These are phyloP conservation scores for Paragorgia papillata DNA, from an alignment of 92 coral and sea anemone species.

Conservation along the genomic window DNA sequence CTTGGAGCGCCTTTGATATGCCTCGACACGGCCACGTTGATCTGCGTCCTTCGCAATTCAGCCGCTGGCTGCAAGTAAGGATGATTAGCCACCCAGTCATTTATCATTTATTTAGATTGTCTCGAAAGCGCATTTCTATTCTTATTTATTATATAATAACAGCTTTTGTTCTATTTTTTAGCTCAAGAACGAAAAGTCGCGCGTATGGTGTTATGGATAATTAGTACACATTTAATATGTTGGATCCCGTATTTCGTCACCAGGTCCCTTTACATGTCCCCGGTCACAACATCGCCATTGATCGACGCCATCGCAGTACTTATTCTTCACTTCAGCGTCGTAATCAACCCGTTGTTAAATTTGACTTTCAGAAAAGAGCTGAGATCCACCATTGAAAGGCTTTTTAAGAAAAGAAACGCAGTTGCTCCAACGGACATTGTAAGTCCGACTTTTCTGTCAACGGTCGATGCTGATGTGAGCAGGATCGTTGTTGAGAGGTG, in stretches of 20 bases:
- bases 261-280: slow-evolving; percentile 37
- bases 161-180: slow-evolving; percentile 11
- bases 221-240: slow-evolving; percentile 42
- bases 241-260: slow-evolving; percentile 63
- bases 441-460: background rate
- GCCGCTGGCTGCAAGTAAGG: no score
- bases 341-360: slow-evolving; percentile 54
- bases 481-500: background rate
- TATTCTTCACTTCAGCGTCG: slow-evolving; percentile 48
- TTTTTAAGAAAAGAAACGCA: background rate
- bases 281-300: slow-evolving; percentile 41
- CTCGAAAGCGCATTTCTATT: no score
- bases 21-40: no score
- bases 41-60: no score
- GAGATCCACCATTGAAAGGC: slow-evolving; percentile 5
- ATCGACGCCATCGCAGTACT: slow-evolving; percentile 42
- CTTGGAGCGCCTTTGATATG: no score
- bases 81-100: no score
- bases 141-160: no score
- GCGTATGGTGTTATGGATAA: slow-evolving; percentile 46
- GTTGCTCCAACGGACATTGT: background rate
- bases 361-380: slow-evolving; percentile 31
- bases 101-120: no score
- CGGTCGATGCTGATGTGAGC: background rate
- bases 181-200: slow-evolving; percentile 58